These are phyloP conservation scores for Apostichopus leukothele DNA, from an alignment of 53 echinoderm and acorn worm genomes.

Conservation along the genomic window DNA sequence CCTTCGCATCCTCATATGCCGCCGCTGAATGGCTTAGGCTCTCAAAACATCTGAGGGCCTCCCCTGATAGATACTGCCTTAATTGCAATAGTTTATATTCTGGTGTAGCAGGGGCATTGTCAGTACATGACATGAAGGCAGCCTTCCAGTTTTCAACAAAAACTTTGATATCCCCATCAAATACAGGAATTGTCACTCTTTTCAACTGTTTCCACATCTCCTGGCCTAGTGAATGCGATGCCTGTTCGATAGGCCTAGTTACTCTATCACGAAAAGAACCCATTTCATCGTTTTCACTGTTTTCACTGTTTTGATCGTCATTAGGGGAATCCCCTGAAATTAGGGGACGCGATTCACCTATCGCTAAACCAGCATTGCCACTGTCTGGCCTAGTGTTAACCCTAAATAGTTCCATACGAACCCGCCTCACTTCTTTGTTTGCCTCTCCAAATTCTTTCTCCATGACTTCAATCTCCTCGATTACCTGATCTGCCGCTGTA, in stretches of 20 bases:
- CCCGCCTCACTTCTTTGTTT: not conserved
- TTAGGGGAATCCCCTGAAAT: not conserved
- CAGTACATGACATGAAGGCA: conserved; percentile 44
- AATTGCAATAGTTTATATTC: conserved; percentile 36
- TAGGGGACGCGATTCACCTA: not conserved
- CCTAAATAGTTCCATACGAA: not conserved
- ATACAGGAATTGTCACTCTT: not conserved
- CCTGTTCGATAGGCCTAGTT: not conserved
- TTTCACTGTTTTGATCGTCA: not conserved
- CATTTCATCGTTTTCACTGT: too few relatives aligned
- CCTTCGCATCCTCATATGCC: conserved; percentile 6
- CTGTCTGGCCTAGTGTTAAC: not conserved
- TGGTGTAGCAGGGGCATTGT: conserved; percentile 16
- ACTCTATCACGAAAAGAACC: not conserved
- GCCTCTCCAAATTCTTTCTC: not conserved
- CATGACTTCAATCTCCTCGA: not conserved
- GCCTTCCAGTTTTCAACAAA: conserved; percentile 37
- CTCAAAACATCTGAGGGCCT: not conserved
- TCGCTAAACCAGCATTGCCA: not conserved
- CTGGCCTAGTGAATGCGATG: not conserved
- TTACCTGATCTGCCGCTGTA: too few relatives aligned
- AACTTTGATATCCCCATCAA: not conserved
- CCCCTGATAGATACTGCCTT: conserved; percentile 38
- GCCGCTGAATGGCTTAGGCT: not conserved
- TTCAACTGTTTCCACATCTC: not conserved